Base-by-base conservation (phyloP, 2,888 invertebrate genomes). In the Sesia bembeciformis region DNA sequence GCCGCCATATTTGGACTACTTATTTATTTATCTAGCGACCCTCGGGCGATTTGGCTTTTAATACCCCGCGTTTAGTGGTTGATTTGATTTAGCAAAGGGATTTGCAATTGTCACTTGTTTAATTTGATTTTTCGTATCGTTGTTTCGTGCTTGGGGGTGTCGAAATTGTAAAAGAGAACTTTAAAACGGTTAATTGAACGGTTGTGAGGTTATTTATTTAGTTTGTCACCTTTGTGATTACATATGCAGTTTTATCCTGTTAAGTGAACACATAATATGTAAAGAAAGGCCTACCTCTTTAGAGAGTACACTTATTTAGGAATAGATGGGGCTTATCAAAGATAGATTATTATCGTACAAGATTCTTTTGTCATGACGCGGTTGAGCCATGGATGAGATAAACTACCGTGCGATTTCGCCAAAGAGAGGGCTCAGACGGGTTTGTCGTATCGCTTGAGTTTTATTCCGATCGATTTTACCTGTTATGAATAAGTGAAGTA, bases 1-100 rank as follows among this genome's bases (percentile, higher is more conserved):
- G 76, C 82, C 74, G 76, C 79, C 78, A 83, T 84, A 85, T 81
- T 84, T 77, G 74, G 74, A 76, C 80, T 78, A 84, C 80, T 85
- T 86, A 85, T 86, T 88, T 87, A 87, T 87, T 88, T 88, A 85
- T 81, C 76, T 80, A 75, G 67, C 81, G 72, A 76, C 82, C 86
- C 83, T 76, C 72, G 77, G 82, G 82, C 64, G 77, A 74, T 80
- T 83, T 85, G 78, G 81, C 81, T 83, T 84, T 86, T 84, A 85
- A 85, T 85, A 71, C 69, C 70, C 65, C 69, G 70, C 74, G 70
- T 80, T 84, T 84, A 84, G 81, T 77, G 83, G 78, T 72, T 71
- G 70, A 74, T 74, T 76, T 70, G 70, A 75, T 76, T 75, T 70
- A 61, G 64, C 61, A 66, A 56, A 62, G 62, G 65, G 66, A 69